These are phyloP conservation scores for Mya arenaria DNA, from an alignment of 1,140 invertebrate species.

Conservation along the genomic window DNA sequence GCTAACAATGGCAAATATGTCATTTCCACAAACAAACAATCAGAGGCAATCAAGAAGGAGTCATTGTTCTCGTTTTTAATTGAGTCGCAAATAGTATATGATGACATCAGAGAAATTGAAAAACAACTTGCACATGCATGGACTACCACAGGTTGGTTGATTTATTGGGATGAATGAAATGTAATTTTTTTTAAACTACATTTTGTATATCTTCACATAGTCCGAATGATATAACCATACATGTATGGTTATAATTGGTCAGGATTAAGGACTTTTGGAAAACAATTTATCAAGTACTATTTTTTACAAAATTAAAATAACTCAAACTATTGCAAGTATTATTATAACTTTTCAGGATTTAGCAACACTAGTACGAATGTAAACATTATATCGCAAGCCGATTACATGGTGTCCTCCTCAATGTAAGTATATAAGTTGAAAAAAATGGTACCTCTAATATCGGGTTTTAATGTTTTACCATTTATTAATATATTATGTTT, in stretches of 20 bases:
- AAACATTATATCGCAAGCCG: constrained; percentile 19
- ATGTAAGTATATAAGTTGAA: background rate
- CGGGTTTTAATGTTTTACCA: too few relatives aligned
- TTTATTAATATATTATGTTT: too few relatives aligned
- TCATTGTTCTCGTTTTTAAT: constrained; percentile 31
- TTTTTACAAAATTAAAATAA: too few relatives aligned
- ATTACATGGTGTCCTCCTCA: constrained; percentile 13
- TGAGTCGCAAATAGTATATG: background rate
- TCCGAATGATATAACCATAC: too few relatives aligned
- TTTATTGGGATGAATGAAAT: background rate
- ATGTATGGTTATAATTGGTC: too few relatives aligned
- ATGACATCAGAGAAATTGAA: constrained; percentile 25
- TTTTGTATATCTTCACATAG: too few relatives aligned
- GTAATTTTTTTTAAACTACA: too few relatives aligned
- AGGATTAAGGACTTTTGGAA: too few relatives aligned
- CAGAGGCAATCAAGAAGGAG: background rate
- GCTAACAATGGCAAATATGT: constrained; percentile 28
- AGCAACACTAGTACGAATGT: too few relatives aligned
- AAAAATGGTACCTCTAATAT: too few relatives aligned
- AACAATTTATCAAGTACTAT: too few relatives aligned
- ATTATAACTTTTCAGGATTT: background rate
- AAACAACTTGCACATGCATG: constrained; percentile 23
- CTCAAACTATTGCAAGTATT: too few relatives aligned
- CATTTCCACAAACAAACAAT: background rate
- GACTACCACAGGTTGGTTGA: constrained; percentile 3